Percentiles rank a stretch among this genome's conserved stretches.
These are phyloP conservation scores for Ceratina calcarata DNA, from an alignment of 1,140 invertebrate species.

Conservation along the genomic window DNA sequence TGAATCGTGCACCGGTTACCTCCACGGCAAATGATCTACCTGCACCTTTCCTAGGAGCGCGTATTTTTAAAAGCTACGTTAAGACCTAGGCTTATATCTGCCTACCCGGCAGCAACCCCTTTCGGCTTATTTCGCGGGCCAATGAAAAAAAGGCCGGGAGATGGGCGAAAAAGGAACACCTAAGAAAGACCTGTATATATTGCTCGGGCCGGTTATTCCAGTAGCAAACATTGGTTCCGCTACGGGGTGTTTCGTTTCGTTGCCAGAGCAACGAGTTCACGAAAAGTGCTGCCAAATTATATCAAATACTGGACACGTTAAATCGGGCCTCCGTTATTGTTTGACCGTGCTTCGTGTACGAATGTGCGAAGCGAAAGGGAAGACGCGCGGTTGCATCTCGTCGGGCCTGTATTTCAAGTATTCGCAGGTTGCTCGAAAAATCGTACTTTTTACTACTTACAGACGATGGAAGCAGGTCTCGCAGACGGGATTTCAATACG, in stretches of 20 bases:
- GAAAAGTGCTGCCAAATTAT: constrained; percentile 68
- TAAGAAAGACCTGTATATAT: constrained; percentile 61
- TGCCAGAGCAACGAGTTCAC: constrained; percentile 24
- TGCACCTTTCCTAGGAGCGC: constrained; percentile 32
- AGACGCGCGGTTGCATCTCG: constrained; percentile 17
- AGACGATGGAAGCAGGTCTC: constrained; percentile 51
- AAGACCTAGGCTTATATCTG: constrained; percentile 42
- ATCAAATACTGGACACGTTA: constrained; percentile 59
- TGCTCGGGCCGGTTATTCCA: constrained; percentile 68
- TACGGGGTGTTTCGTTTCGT: constrained; percentile 44
- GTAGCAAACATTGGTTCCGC: constrained; percentile 60
- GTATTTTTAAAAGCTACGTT: constrained; percentile 38
- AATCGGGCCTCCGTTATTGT: constrained; percentile 47
- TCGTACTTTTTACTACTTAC: constrained; percentile 50
- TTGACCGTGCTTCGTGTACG: constrained; percentile 37
- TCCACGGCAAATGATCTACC: constrained; percentile 54
- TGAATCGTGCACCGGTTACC: constrained; percentile 63
- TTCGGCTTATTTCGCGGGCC: constrained; percentile 8
- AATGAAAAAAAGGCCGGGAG: neutral
- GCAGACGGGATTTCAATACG: constrained; percentile 14
- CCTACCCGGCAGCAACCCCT: constrained; percentile 43
- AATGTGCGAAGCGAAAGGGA: constrained; percentile 40
- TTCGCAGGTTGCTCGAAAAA: constrained; percentile 63
- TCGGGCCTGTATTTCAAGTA: constrained; percentile 38
- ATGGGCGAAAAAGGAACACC: neutral